These are phyloP conservation scores for Chouioia cunea DNA, from an alignment of 2,888 invertebrate species.

Conservation along the genomic window DNA sequence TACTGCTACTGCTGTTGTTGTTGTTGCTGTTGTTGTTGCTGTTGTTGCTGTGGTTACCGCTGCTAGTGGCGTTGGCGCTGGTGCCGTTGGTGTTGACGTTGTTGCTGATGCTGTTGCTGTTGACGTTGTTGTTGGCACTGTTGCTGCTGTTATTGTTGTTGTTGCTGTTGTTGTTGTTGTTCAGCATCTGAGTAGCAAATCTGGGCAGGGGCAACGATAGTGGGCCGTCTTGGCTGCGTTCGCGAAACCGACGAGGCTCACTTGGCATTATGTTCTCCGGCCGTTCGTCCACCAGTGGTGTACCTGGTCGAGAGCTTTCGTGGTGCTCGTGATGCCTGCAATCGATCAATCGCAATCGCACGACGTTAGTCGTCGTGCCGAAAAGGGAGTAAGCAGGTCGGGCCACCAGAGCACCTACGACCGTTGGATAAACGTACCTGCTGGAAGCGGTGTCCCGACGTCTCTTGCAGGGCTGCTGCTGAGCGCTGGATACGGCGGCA, in stretches of 20 bases:
- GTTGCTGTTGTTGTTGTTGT: slow-evolving; percentile 62
- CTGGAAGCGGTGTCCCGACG: slow-evolving; percentile 64
- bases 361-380: too few species aligned
- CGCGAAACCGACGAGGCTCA: slow-evolving; percentile 80
- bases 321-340: slow-evolving; percentile 68
- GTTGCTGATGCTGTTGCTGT: slow-evolving; percentile 42
- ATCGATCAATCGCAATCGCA: too few species aligned
- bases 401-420: too few species aligned
- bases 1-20: slow-evolving; percentile 36
- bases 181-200: slow-evolving; percentile 81
- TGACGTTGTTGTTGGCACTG: slow-evolving; percentile 45
- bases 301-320: slow-evolving; percentile 84
- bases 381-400: too few species aligned
- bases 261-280: slow-evolving; percentile 80
- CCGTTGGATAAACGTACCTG: too few species aligned
- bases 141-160: slow-evolving; percentile 54
- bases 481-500: not conserved
- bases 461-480: slow-evolving; percentile 61
- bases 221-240: slow-evolving; percentile 77
- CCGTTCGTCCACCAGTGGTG: slow-evolving; percentile 85
- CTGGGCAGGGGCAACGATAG: slow-evolving; percentile 89
- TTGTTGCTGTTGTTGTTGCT: slow-evolving; percentile 49
- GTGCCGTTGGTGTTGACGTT: slow-evolving; percentile 51
- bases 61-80: slow-evolving; percentile 52
- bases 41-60: slow-evolving; percentile 44